Conservation (phyloP, 2,888 invertebrate species). For the Altica lythri region DNA sequence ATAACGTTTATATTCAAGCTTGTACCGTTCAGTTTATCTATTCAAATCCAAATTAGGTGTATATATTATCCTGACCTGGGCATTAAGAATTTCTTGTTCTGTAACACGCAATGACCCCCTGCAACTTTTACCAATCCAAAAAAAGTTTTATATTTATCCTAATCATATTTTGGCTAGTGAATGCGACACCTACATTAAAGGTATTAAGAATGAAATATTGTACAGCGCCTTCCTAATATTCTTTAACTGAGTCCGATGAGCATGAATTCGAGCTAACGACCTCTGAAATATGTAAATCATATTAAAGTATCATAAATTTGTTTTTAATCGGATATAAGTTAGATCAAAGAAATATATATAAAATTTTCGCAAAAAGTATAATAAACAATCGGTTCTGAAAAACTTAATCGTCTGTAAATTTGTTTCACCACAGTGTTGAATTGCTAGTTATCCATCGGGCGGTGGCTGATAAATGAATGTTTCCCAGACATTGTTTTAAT, state of each 20-base stretch:
- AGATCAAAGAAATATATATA: too few species aligned
- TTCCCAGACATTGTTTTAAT: too few species aligned
- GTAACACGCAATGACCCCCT: conserved; percentile 6
- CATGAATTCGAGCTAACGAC: conserved; percentile 7
- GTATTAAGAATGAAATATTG: conserved; percentile 16
- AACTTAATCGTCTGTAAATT: too few species aligned
- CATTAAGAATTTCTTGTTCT: conserved; percentile 2
- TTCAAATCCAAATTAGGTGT: conserved; percentile 1
- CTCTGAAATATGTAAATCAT: conserved; percentile 4
- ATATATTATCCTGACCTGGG: conserved; percentile 9
- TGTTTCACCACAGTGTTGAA: too few species aligned
- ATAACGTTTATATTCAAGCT: too few species aligned
- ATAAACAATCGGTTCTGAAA: too few species aligned
- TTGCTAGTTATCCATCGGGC: too few species aligned
- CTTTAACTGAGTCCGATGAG: background rate
- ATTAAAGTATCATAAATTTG: too few species aligned
- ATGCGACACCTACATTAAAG: conserved; percentile 9
- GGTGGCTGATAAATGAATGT: too few species aligned
- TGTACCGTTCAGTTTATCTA: conserved; percentile 7
- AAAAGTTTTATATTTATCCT: conserved; percentile 16
- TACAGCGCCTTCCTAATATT: conserved; percentile 8
- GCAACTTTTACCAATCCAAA: conserved; percentile 6
- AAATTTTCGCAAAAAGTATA: too few species aligned
- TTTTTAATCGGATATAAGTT: too few species aligned
- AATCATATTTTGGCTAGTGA: conserved; percentile 9